Evolutionary conservation across 2,888 invertebrate species (phyloP).

Genomic region (Amphipoea oculea): DNA sequence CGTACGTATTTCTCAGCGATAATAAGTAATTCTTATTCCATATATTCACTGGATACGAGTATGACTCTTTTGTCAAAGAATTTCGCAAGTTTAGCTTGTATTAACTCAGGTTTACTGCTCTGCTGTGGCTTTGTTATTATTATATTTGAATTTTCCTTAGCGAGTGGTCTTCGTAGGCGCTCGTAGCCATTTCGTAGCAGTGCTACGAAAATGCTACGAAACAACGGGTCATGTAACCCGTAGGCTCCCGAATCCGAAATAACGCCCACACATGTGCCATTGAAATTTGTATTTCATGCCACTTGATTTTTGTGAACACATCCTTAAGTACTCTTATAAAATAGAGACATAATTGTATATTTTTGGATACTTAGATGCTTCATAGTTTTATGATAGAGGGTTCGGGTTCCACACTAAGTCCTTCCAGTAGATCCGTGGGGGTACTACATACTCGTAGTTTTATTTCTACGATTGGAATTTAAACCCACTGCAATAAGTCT

Average conservation of each 20-base stretch:
- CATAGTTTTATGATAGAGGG: no score
- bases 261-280: slow-evolving; percentile 20
- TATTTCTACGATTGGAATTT: not conserved
- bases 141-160: slow-evolving; percentile 38
- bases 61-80: slow-evolving; percentile 62
- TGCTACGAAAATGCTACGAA: slow-evolving; percentile 35
- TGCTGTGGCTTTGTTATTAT: slow-evolving; percentile 44
- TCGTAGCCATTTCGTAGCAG: slow-evolving; percentile 42
- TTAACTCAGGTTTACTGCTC: slow-evolving; percentile 56
- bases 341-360: not conserved
- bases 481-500: not conserved
- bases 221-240: slow-evolving; percentile 13
- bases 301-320: slow-evolving; percentile 11
- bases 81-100: slow-evolving; percentile 51
- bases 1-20: slow-evolving; percentile 61
- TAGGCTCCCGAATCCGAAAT: slow-evolving; percentile 16
- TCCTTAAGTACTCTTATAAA: not conserved
- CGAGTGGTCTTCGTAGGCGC: slow-evolving; percentile 22
- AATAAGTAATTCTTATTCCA: slow-evolving; percentile 71
- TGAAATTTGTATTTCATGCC: not conserved
- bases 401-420: not conserved
- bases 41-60: slow-evolving; percentile 61
- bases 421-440: not conserved
- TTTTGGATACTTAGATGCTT: not conserved
- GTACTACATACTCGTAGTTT: no score